Base-by-base conservation (phyloP, 2,888 invertebrate species). In the Maniola hyperantus region DNA sequence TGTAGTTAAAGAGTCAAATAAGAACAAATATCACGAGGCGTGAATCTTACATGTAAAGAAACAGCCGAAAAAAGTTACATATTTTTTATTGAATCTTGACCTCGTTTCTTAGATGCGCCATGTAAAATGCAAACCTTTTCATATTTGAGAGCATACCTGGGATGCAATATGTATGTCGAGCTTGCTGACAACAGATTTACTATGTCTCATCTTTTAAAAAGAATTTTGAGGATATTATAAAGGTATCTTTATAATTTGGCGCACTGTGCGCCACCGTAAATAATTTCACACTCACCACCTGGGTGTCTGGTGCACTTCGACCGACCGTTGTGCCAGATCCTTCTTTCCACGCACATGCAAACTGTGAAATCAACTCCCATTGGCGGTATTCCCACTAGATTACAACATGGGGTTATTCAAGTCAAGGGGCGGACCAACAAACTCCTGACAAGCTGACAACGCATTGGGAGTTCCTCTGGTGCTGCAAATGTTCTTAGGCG, bases 21-120 rank as follows among this genome's bases (percentile, higher is more conserved):
- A 13, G 26, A 11, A 33, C 2, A 26, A 33, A 6, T 5, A 6
- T 26, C 11, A 33, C 33, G 33, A 33, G n/a, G 13, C 51, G 10
- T n/a, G 44, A n/a, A 50, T 33, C 13, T 51, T 51, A 33, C 33
- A 7, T 53, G 6, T 13, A 18, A 4, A 8, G 11, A 33, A 10
- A 36, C 15, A 1, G 36, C 2, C 36, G 5, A 10, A 55, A 39
- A 55, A 55, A 55, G 36, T 18, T 36, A 55, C 55, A 15, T 6
- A 7, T 55, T 39, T 55, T 36, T 55, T 55, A 36, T 39, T 6
- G 10, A 55, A 55, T 55, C 55, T 55, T 39, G 55, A 55, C 55
- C 55, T 55, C 36, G 18, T 55, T 55, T 15, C 53, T 39, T 36
- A 10, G 18, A 6, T 36, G 15, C 18, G 18, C 18, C 55, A 34